Evolutionary conservation across 2,113 vertebrate genomes (phyloP).

Genomic region (Oriolus oriolus): DNA sequence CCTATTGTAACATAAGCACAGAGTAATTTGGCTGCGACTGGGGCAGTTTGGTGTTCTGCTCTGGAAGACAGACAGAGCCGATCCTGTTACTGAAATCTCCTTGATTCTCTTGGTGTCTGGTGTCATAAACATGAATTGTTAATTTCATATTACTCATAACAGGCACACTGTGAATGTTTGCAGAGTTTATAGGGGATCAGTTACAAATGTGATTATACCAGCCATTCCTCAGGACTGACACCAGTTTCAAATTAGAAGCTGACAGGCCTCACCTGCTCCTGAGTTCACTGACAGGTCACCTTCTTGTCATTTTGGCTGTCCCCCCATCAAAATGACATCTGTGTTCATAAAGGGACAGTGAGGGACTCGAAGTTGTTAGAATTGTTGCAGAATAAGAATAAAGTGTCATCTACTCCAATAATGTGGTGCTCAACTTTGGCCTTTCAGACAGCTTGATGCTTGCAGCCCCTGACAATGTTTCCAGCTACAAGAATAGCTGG

Average conservation of each 20-base stretch:
- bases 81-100: conserved; percentile 24
- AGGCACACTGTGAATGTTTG: conserved; percentile 52
- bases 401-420: conserved; percentile 54
- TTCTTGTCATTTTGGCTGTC: conserved; percentile 64
- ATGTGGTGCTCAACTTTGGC: conserved; percentile 63
- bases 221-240: conserved; percentile 76
- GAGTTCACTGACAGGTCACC: conserved; percentile 84
- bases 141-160: conserved; percentile 60
- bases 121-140: conserved; percentile 56
- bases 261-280: conserved; percentile 79
- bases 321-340: conserved; percentile 70
- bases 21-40: not conserved
- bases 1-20: conserved; percentile 9
- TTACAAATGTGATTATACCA: conserved; percentile 76
- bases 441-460: conserved; percentile 35
- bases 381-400: conserved; percentile 65
- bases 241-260: conserved; percentile 81
- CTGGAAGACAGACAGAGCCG: not conserved
- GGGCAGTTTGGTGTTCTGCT: not conserved
- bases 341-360: conserved; percentile 64
- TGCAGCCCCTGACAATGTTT: conserved; percentile 9
- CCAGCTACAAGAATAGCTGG: conserved; percentile 39
- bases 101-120: conserved; percentile 49
- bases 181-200: conserved; percentile 66
- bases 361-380: conserved; percentile 53